Evolutionary conservation across 92 coral and sea anemone genomes (phyloP).

Genomic region (Phenganax stokvisi): DNA sequence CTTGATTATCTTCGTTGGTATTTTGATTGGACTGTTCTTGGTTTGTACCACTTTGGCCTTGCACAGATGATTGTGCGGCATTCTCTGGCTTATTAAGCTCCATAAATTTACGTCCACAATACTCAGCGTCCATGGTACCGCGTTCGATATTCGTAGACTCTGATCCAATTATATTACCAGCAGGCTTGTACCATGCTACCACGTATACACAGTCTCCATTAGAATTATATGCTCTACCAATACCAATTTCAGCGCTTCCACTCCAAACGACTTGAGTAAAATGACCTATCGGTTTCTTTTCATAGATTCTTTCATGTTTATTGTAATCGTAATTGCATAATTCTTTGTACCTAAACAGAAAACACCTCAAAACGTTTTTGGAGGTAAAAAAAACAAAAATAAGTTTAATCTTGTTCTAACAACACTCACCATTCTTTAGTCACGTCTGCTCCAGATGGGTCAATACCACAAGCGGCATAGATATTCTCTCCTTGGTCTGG

Average conservation of each 20-base stretch:
- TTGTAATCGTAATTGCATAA: conserved; percentile 84
- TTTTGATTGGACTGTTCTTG: not conserved
- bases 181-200: conserved; percentile 72
- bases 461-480: conserved; percentile 64
- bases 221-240: conserved; percentile 64
- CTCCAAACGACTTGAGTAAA: conserved; percentile 87
- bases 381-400: not conserved
- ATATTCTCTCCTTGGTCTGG: conserved; percentile 84
- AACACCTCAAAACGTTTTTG: not conserved
- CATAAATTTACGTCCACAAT: conserved; percentile 10
- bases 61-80: not conserved
- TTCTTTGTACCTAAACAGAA: conserved; percentile 71
- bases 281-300: conserved; percentile 76
- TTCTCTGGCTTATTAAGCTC: not conserved
- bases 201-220: conserved; percentile 72
- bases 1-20: not conserved
- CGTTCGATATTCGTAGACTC: conserved; percentile 6
- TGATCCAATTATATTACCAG: conserved; percentile 54
- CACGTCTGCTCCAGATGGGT: conserved; percentile 67
- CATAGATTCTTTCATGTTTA: conserved; percentile 42
- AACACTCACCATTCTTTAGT: conserved; percentile 64
- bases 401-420: not conserved
- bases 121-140: conserved; percentile 18
- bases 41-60: not conserved
- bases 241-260: conserved; percentile 61